Base-by-base conservation (phyloP, 2,797 vertebrate genomes). In the Chelidonichthys spinosus region DNA sequence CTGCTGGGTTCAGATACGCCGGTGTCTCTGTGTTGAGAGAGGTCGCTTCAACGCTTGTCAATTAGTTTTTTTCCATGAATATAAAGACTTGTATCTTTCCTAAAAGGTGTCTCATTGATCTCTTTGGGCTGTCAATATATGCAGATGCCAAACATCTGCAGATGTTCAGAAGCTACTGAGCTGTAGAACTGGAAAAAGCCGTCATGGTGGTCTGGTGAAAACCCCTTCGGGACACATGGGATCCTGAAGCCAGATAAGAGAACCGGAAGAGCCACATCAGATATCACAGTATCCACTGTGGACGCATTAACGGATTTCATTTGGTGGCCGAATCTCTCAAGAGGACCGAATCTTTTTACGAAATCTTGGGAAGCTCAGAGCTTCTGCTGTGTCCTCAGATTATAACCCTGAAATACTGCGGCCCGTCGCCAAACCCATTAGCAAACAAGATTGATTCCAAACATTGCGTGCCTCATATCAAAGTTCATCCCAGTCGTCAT, bases 171-270 rank as follows among this genome's bases (percentile, higher is more conserved):
- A 66, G 74, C 63, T 8, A 36, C 4, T 37, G 36, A 13, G 56
- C 4, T 42, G 35, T 4, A 46, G 56, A 72, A 62, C 47, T 42
- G n/a, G n/a, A 55, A 39, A 64, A 14, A 65, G 46, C 74, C 66
- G 40, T 65, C 79, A 63, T 39, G 74, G 79, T 85, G 86, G 87
- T 80, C 84, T 65, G 37, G 54, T 39, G 47, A 84, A 76, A 84
- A 71, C 49, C n/a, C 56, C 60, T 60, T 18, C 80, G 52, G 83
- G 87, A 85, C 50, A 17, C 10, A 18, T 47, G 67, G 56, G 79
- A 83, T 90, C 82, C 69, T 50, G 65, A 75, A 35, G 43, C 58
- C 69, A 68, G 85, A 91, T 90, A 88, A 85, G 80, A 85, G 65
- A 70, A 74, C 53, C 61, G 82, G 83, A 90, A 79, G 36, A 65